Base-by-base conservation (phyloP, 35 echinoderm and acorn worm genomes). In the Stichopus chloronotus region DNA sequence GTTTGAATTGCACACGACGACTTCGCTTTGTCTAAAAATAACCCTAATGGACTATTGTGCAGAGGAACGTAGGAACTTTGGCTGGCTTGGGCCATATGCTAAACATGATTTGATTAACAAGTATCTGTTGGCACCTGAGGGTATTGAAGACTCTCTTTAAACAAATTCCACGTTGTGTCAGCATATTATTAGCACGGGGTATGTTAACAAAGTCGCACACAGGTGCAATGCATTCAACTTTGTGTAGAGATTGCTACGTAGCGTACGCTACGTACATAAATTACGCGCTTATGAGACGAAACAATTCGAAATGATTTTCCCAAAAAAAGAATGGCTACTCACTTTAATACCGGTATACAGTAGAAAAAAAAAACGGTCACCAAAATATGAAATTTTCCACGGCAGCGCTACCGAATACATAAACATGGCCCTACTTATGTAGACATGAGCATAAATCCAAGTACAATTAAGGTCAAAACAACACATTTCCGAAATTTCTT, bases 271-370 rank as follows among this genome's bases (percentile, higher is more conserved):
- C 74, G 74, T 8, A 30, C 74, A 8, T 78, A 78, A 14, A 78
- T 9, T 8, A 78, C 14, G 74, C 52, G 74, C 74, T 19, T 78
- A 78, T 78, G 74, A 78, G 74, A 78, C 74, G 52, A 78, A 78
- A 78, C 74, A 78, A 78, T 78, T 68, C 63, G 63, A 8, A 68
- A 68, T 68, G 63, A n/a, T n/a, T n/a, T n/a, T n/a, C n/a, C n/a
- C n/a, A n/a, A n/a, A n/a, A n/a, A n/a, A n/a, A n/a, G n/a, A n/a
- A n/a, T n/a, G n/a, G n/a, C n/a, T n/a, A n/a, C n/a, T n/a, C n/a
- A n/a, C n/a, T n/a, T n/a, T n/a, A n/a, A n/a, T n/a, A n/a, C n/a
- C n/a, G n/a, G n/a, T n/a, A n/a, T n/a, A n/a, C n/a, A n/a, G n/a
- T n/a, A n/a, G n/a, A n/a, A n/a, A n/a, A n/a, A n/a, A n/a, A n/a